Evolutionary conservation across 1,140 invertebrate genomes (phyloP), one percentile per base, ranked within the genome.

Genomic region (Dreissena rostriformis): DNA sequence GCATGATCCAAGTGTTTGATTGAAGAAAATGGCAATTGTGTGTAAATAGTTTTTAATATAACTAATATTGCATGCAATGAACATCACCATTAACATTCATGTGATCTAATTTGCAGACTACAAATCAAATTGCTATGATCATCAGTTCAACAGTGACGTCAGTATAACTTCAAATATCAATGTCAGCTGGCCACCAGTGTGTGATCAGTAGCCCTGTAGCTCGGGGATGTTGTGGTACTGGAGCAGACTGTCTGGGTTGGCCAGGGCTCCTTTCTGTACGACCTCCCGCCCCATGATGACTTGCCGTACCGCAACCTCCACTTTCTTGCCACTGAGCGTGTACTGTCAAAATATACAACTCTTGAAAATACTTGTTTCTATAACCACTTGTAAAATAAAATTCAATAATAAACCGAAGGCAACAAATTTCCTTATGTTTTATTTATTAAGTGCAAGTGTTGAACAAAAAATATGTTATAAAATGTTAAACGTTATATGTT

Each of bases 251-350:
- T 89, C 77, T 0, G 93, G 93, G 84, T 94, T 94, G 14, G 90
- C 82, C 22, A 93, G 88, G 8, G 93, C 92, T n/a, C 92, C 92
- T 68, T 89, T 87, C 82, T 93, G 92, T 65, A 89, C 89, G 0
- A 94, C 93, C 22, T 89, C 78, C 65, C 94, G 87, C 5, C 94
- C 94, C 70, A 94, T 91, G 6, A 95, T 93, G 19, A 95, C 93
- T 82, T 94, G 93, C 74, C 95, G 93, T 2, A 95, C 94, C 26
- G 95, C 94, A n/a, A 95, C 91, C 89, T 95, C 95, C 29, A 95
- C 95, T 87, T 95, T 95, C 91, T 95, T 95, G 5, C 95, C 95
- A 90, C 93, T 95, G 49, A 95, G 93, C 72, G 95, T 95, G 88
- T 95, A 95, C 93, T 94, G 89, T 22, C 93, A 91, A 63, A 70